Conservation (phyloP, 2,113 vertebrate species). For the Rana temporaria region DNA sequence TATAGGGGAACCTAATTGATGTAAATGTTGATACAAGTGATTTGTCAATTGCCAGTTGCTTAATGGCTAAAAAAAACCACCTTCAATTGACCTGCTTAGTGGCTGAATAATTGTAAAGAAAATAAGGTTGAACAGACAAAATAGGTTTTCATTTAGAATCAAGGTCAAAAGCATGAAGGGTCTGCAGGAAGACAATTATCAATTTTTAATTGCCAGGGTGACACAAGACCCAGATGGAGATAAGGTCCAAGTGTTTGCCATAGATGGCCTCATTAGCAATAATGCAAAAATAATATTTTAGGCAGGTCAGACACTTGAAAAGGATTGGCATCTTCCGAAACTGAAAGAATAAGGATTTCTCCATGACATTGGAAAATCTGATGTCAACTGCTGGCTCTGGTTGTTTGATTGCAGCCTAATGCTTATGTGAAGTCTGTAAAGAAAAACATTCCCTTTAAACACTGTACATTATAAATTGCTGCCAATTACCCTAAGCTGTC, state of each 20-base stretch:
- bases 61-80: neutral
- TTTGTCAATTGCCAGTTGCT: neutral
- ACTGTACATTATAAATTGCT: no score
- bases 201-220: neutral
- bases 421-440: no score
- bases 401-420: no score
- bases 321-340: neutral
- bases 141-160: neutral
- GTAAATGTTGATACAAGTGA: constrained; percentile 13
- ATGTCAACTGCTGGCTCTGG: no score
- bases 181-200: neutral
- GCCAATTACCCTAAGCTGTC: no score
- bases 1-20: neutral
- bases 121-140: neutral
- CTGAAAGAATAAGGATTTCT: no score
- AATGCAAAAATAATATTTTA: neutral
- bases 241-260: neutral
- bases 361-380: no score
- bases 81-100: neutral
- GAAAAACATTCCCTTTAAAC: no score
- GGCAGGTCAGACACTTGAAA: neutral
- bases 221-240: neutral
- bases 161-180: neutral
- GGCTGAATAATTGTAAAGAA: neutral
- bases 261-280: neutral